Conservation (phyloP, 2,888 invertebrate species). For the Scaptomyza reducta region DNA sequence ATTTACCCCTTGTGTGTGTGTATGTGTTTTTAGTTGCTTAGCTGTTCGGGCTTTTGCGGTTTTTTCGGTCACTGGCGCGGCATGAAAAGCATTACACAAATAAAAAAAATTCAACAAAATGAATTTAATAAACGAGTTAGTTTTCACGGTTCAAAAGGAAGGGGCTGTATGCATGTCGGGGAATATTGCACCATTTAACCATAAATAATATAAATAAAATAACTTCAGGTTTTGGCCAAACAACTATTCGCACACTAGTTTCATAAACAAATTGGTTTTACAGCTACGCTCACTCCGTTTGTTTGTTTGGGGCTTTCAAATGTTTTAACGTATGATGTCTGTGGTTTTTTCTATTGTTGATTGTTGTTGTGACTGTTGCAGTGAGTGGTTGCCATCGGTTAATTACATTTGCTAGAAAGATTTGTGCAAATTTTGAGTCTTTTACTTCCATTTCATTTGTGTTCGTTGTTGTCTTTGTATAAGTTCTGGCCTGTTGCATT, state of each 20-base stretch:
- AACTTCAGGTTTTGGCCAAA: constrained; percentile 65
- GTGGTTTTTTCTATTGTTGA: constrained; percentile 43
- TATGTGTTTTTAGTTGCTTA: constrained; percentile 54
- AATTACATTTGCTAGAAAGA: constrained; percentile 69
- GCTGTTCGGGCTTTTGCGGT: constrained; percentile 53
- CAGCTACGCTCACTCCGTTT: constrained; percentile 38
- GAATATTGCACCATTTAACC: constrained; percentile 69
- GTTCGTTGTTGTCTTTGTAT: constrained; percentile 4
- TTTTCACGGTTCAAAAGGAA: constrained; percentile 15
- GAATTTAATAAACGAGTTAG: constrained; percentile 78
- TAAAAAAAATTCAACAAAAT: constrained; percentile 46
- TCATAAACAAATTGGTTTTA: constrained; percentile 77
- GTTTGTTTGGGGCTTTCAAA: no score
- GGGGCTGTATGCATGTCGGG: neutral
- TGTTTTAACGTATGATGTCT: constrained; percentile 22
- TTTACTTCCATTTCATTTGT: constrained; percentile 13
- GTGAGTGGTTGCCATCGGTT: constrained; percentile 57
- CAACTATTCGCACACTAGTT: constrained; percentile 73
- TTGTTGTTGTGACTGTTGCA: constrained; percentile 26
- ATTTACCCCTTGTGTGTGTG: constrained; percentile 13
- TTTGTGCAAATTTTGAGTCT: constrained; percentile 50
- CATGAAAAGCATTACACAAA: constrained; percentile 23
- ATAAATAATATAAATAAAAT: constrained; percentile 77
- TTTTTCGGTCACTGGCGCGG: constrained; percentile 57
- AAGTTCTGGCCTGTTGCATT: constrained; percentile 64